phyloP scores from a whole-genome alignment of 1,140 invertebrate genomes.

The Aradophagus sp. region DNA sequence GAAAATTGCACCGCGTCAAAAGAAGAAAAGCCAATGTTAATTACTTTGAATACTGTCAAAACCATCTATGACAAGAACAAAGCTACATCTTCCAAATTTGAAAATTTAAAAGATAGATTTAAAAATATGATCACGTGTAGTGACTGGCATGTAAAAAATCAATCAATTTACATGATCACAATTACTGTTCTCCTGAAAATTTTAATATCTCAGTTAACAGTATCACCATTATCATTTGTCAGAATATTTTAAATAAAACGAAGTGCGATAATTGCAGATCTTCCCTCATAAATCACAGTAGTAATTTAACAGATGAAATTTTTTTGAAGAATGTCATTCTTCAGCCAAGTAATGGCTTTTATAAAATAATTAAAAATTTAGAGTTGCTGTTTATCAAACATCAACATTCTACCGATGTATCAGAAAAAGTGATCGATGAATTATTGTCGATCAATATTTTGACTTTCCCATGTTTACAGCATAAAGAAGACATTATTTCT shows the following conservation, averaged over 20 bases:
- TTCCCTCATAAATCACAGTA: not conserved
- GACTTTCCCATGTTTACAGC: constrained; percentile 1
- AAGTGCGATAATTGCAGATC: constrained; percentile 2
- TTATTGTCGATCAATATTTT: not conserved
- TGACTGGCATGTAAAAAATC: constrained; percentile 3
- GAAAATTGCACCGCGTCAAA: constrained; percentile 7
- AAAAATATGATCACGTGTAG: not conserved
- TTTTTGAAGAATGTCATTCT: not conserved
- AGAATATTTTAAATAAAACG: not conserved
- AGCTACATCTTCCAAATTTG: not conserved
- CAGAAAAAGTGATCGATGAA: constrained; percentile 2
- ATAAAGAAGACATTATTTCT: constrained; percentile 3
- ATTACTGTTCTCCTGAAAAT: constrained; percentile 5
- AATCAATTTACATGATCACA: constrained; percentile 20
- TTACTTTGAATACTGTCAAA: constrained; percentile 4
- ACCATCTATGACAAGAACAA: constrained; percentile 4
- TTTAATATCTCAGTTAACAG: constrained; percentile 4
- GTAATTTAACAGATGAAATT: no score
- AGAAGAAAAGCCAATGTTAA: constrained; percentile 13
- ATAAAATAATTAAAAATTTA: not conserved
- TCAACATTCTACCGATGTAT: no score
- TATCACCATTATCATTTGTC: constrained; percentile 1
- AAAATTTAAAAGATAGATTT: not conserved
- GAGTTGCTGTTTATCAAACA: no score
- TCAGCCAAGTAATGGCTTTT: constrained; percentile 5